A percentile compares a stretch with the other conserved stretches of the same genome.
Conservation (phyloP, 2,888 invertebrate species). For the Chrysolina haemoptera region DNA sequence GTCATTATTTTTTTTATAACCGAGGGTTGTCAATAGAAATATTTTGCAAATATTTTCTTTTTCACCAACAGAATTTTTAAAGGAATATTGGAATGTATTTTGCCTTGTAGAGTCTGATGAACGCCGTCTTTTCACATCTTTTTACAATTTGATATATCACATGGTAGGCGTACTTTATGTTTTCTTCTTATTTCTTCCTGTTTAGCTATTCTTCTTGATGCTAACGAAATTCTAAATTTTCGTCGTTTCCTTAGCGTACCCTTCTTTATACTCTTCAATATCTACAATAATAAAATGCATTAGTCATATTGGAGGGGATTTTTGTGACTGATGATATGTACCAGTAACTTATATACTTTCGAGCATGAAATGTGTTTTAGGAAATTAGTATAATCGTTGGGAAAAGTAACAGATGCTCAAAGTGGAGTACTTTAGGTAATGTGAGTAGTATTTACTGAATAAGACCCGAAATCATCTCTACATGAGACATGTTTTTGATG, state of each 20-base stretch:
- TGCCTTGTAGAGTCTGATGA: not conserved
- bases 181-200: not conserved
- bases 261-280: not conserved
- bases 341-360: not conserved
- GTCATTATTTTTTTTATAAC: slow-evolving; percentile 1
- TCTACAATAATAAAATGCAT: not conserved
- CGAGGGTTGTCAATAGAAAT: no score
- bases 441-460: no score
- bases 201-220: not conserved
- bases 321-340: not conserved
- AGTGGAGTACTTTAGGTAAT: no score
- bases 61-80: no score
- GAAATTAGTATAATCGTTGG: no score
- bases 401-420: no score
- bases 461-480: no score
- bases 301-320: not conserved
- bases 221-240: not conserved
- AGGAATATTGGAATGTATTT: not conserved
- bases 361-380: no score
- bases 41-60: no score
- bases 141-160: not conserved
- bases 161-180: not conserved
- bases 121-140: not conserved
- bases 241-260: not conserved
- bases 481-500: no score